Conservation (phyloP, 2,797 vertebrate genomes). For the Urophycis tenuis region DNA sequence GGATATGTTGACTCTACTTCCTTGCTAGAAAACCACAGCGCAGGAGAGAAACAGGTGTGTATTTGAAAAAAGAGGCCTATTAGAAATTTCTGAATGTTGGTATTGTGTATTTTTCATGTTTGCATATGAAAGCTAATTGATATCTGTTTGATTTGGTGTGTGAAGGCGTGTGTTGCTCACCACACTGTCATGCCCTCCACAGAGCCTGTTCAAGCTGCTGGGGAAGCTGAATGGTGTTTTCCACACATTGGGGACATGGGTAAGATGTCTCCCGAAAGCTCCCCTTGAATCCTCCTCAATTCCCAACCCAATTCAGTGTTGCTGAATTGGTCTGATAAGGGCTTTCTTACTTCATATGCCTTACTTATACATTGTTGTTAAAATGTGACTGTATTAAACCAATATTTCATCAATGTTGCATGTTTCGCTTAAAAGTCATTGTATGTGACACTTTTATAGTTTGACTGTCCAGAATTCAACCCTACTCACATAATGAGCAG, state of each 20-base stretch:
- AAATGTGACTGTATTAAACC: too few relatives aligned
- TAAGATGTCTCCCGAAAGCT: slow-evolving; percentile 26
- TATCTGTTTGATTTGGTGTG: neutral
- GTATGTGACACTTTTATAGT: too few relatives aligned
- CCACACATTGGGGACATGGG: slow-evolving; percentile 63
- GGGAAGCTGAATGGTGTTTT: slow-evolving; percentile 64
- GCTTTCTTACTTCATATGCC: neutral
- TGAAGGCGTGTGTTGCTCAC: slow-evolving; percentile 13
- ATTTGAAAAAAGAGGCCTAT: neutral
- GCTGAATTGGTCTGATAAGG: neutral
- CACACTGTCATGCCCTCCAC: slow-evolving; percentile 22
- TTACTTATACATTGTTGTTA: neutral
- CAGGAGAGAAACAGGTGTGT: slow-evolving; percentile 58
- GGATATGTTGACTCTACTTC: slow-evolving; percentile 20
- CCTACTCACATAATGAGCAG: too few relatives aligned
- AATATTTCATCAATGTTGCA: too few relatives aligned
- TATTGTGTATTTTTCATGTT: neutral
- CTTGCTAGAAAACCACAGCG: slow-evolving; percentile 42
- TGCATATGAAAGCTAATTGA: neutral
- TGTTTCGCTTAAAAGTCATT: too few relatives aligned
- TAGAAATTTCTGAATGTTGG: neutral
- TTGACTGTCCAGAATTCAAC: too few relatives aligned
- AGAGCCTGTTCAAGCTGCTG: slow-evolving; percentile 55
- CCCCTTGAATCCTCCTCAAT: neutral
- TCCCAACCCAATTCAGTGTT: neutral